A percentile compares a stretch with the other conserved stretches of the same genome.
Evolutionary conservation across 2,888 invertebrate genomes (phyloP).

Genomic region (Aradus depressus): DNA sequence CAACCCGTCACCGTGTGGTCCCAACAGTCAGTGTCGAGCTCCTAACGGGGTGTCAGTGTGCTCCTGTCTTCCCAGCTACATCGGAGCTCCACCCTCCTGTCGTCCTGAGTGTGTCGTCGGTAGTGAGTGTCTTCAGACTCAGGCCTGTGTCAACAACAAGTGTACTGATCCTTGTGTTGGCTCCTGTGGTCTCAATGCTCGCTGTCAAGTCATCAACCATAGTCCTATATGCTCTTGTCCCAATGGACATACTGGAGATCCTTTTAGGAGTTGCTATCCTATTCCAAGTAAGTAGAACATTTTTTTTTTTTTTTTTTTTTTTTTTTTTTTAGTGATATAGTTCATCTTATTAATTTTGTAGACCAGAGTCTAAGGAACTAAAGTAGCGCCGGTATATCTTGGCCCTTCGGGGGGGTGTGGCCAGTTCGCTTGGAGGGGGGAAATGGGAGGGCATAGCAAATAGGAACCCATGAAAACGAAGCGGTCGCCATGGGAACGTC

Average conservation of each 20-base stretch:
- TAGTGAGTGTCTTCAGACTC: conserved; percentile 49
- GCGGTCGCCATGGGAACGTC: too few species aligned
- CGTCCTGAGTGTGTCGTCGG: conserved; percentile 69
- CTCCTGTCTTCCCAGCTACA: conserved; percentile 58
- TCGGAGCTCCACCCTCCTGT: conserved; percentile 66
- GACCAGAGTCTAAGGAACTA: too few species aligned
- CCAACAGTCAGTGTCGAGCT: conserved; percentile 66
- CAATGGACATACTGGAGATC: conserved; percentile 65
- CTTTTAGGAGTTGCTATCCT: conserved; percentile 35
- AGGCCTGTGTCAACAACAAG: conserved; percentile 57
- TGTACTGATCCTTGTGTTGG: conserved; percentile 64
- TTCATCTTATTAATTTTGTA: too few species aligned
- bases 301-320: too few species aligned
- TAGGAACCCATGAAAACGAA: too few species aligned
- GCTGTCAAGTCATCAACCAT: conserved; percentile 72
- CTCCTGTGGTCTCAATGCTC: conserved; percentile 65
- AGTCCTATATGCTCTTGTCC: conserved; percentile 66
- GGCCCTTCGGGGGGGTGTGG: too few species aligned
- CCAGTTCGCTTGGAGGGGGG: too few species aligned
- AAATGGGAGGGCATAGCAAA: too few species aligned
- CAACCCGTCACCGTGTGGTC: conserved; percentile 65
- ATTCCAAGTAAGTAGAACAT: conserved; percentile 23
- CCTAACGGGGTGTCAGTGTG: conserved; percentile 64
- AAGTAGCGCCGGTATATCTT: too few species aligned
- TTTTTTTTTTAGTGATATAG: too few species aligned